These are phyloP conservation scores for Bugula neritina DNA, from an alignment of 2,888 invertebrate genomes.

Conservation along the genomic window DNA sequence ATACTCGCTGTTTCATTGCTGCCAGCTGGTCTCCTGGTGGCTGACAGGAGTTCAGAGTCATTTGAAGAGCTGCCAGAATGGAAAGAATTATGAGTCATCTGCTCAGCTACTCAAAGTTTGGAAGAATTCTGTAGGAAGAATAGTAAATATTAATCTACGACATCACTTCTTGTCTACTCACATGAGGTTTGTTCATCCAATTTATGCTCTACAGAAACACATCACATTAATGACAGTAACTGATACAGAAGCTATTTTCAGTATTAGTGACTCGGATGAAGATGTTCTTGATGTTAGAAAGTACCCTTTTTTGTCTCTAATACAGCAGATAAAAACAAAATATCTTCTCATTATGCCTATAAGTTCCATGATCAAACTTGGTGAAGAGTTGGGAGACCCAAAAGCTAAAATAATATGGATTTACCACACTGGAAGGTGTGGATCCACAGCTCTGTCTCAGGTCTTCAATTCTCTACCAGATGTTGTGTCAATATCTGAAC, in stretches of 20 bases:
- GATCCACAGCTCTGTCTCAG: background rate
- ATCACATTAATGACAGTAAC: background rate
- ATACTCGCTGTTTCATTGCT: background rate
- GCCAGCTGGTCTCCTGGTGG: constrained; percentile 31
- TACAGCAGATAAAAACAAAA: background rate
- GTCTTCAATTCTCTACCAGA: constrained; percentile 7
- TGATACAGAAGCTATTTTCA: background rate
- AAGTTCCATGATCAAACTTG: background rate
- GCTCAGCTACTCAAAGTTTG: constrained; percentile 13
- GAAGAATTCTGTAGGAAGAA: background rate
- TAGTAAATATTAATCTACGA: background rate
- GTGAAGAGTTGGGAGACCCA: background rate
- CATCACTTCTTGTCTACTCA: constrained; percentile 4
- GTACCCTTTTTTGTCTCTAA: background rate
- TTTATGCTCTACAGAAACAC: constrained; percentile 7
- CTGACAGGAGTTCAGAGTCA: constrained; percentile 6
- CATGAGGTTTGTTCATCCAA: background rate
- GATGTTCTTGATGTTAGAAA: background rate
- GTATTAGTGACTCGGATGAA: background rate
- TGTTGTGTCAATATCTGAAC: background rate
- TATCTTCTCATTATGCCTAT: background rate
- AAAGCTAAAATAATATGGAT: background rate
- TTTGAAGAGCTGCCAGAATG: background rate
- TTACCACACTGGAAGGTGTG: background rate
- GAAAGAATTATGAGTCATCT: constrained; percentile 1